Conservation (phyloP, 2,888 invertebrate species). For the Nomada fabriciana region DNA sequence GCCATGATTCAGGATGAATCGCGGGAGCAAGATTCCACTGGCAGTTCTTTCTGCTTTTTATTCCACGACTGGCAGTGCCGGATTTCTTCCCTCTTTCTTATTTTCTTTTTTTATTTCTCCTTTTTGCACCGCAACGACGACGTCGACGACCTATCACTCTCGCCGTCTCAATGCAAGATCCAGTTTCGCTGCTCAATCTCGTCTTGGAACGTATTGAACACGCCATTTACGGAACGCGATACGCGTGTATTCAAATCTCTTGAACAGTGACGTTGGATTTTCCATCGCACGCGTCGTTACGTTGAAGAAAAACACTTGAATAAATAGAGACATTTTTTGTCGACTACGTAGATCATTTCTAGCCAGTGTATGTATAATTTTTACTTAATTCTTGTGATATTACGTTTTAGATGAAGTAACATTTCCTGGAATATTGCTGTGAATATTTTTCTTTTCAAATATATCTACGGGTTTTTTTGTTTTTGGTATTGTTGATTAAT, state of each 20-base stretch:
- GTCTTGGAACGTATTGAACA: conserved; percentile 43
- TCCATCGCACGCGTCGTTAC: neutral
- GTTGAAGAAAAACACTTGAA: neutral
- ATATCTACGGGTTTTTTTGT: too few relatives aligned
- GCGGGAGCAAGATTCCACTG: conserved; percentile 34
- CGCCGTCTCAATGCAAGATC: conserved; percentile 67
- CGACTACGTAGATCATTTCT: neutral
- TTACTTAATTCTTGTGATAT: neutral
- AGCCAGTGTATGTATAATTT: neutral
- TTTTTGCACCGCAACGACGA: conserved; percentile 54
- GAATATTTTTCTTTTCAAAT: too few relatives aligned
- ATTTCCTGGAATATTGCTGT: too few relatives aligned
- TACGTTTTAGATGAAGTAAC: neutral
- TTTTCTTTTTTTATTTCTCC: conserved; percentile 15
- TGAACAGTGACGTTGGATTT: conserved; percentile 13
- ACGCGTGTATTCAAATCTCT: conserved; percentile 42
- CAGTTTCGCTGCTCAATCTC: conserved; percentile 64
- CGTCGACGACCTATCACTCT: conserved; percentile 67
- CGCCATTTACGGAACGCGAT: conserved; percentile 66
- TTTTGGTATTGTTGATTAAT: too few relatives aligned
- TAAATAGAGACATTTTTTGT: neutral
- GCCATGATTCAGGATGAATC: conserved; percentile 47
- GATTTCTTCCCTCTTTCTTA: conserved; percentile 39
- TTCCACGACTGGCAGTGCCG: conserved; percentile 46
- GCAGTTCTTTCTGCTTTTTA: conserved; percentile 31